These are phyloP conservation scores for Chaetodon trifascialis DNA, from an alignment of 2,113 vertebrate species.

Conservation along the genomic window DNA sequence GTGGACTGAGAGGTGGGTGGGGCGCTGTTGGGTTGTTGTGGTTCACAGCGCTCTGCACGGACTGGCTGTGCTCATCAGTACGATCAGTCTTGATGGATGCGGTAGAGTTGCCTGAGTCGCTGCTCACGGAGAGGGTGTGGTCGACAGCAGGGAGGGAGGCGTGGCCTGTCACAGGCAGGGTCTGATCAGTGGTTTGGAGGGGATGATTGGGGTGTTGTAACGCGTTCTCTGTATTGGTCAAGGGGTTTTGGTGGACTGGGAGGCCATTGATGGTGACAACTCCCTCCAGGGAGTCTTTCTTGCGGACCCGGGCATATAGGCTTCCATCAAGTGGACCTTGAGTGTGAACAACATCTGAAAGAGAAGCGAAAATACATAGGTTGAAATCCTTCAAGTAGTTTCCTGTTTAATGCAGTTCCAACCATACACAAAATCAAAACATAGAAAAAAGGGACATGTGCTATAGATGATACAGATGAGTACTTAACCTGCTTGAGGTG, in stretches of 20 bases:
- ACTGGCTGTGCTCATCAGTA: conserved; percentile 88
- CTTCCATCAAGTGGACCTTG: conserved; percentile 96
- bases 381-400: neutral
- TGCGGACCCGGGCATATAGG: conserved; percentile 93
- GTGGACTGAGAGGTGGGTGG: conserved; percentile 86
- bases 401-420: neutral
- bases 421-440: neutral
- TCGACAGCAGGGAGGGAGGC: conserved; percentile 86
- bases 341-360: conserved; percentile 92
- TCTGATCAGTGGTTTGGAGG: conserved; percentile 88
- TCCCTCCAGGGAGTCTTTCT: conserved; percentile 92
- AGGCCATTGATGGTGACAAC: conserved; percentile 86
- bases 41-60: conserved; percentile 70
- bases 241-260: conserved; percentile 70
- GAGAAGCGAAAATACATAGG: conserved; percentile 46
- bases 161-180: conserved; percentile 82
- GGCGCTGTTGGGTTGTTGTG: conserved; percentile 67
- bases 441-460: too few species aligned
- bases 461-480: too few species aligned
- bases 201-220: conserved; percentile 72
- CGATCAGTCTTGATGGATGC: conserved; percentile 96
- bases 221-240: conserved; percentile 68
- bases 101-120: conserved; percentile 96
- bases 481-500: neutral
- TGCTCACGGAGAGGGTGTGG: conserved; percentile 96